These are phyloP conservation scores for Equus przewalskii DNA, from an alignment of 2,113 vertebrate genomes.

Conservation along the genomic window DNA sequence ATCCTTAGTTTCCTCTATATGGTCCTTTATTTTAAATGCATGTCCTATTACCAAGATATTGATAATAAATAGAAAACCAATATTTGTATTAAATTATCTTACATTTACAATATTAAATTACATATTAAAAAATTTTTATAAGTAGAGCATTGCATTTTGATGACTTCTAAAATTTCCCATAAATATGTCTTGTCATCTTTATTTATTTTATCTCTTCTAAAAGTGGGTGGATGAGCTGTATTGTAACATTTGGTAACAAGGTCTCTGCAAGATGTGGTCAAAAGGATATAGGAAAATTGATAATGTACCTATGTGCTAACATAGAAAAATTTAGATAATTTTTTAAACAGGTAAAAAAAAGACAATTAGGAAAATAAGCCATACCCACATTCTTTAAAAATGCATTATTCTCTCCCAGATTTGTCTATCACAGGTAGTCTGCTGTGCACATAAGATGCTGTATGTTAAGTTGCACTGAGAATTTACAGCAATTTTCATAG, in stretches of 20 bases:
- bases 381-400: background rate
- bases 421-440: constrained; percentile 63
- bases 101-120: constrained; percentile 24
- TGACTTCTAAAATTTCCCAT: background rate
- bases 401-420: background rate
- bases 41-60: constrained; percentile 1
- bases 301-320: background rate
- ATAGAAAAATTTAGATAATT: constrained; percentile 28
- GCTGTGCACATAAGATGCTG: constrained; percentile 2
- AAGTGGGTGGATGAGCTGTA: background rate
- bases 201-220: constrained; percentile 16
- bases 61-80: constrained; percentile 36
- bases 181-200: constrained; percentile 46
- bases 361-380: constrained; percentile 59
- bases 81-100: background rate
- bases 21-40: constrained; percentile 44
- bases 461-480: constrained; percentile 57
- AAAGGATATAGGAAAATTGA: background rate
- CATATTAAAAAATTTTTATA: background rate
- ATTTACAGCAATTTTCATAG: constrained; percentile 72
- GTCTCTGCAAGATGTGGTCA: background rate
- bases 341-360: constrained; percentile 42
- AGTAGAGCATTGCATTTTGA: background rate
- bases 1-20: constrained; percentile 32
- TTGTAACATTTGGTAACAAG: constrained; percentile 30